phyloP scores from a whole-genome alignment of 2,797 vertebrate species.

The Rhadinocentrus ornatus region DNA sequence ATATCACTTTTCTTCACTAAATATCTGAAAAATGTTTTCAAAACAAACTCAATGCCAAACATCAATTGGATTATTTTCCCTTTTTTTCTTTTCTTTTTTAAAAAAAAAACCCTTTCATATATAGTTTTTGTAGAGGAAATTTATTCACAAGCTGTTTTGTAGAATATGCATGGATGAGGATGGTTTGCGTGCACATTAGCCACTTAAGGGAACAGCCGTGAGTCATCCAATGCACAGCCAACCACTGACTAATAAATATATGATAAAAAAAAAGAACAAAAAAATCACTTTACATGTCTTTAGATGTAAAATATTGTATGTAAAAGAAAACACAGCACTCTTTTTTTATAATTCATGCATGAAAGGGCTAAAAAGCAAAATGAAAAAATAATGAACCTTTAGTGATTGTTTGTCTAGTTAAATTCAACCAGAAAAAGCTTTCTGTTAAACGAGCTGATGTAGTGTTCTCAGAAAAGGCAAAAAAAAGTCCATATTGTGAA shows the following conservation, averaged over 20 bases:
- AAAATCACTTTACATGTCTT: neutral
- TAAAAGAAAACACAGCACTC: no score
- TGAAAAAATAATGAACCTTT: neutral
- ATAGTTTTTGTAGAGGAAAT: no score
- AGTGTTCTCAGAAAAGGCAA: constrained; percentile 9
- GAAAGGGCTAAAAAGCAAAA: no score
- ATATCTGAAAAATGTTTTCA: neutral
- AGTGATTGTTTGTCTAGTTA: constrained; percentile 18
- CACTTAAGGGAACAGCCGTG: no score
- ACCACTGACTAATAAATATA: neutral
- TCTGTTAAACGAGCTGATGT: constrained; percentile 22
- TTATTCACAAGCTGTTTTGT: no score
- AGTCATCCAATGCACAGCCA: no score
- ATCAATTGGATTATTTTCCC: neutral
- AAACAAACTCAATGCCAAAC: neutral
- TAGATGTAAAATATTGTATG: no score
- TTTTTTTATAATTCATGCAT: no score
- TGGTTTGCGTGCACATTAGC: no score
- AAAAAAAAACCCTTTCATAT: no score
- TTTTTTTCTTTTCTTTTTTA: no score
- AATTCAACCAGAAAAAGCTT: neutral
- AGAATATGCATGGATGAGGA: no score
- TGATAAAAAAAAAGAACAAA: neutral
- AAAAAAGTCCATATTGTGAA: constrained; percentile 39
- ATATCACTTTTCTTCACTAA: neutral